Conservation (phyloP, 35 echinoderm and acorn worm species). For the Acanthaster planci region DNA sequence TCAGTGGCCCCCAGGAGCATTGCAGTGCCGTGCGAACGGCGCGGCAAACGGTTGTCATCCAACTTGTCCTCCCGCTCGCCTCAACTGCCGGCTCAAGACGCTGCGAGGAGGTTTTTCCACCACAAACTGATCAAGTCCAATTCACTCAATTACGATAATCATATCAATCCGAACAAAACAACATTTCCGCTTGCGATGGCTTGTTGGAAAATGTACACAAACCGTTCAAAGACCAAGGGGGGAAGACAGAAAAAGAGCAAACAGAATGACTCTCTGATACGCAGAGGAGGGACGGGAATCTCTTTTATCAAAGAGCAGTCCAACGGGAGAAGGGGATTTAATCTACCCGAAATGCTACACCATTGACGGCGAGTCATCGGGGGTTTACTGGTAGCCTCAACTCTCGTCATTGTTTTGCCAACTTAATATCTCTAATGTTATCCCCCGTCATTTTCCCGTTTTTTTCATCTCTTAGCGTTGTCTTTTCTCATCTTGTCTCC, state of each 20-base stretch:
- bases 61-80: constrained; percentile 12
- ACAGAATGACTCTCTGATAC: constrained; percentile 20
- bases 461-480: background rate
- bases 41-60: constrained; percentile 21
- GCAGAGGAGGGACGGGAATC: background rate
- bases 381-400: constrained; percentile 14
- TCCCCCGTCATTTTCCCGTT: constrained; percentile 3
- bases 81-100: background rate
- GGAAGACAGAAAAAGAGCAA: background rate
- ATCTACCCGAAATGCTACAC: constrained; percentile 17
- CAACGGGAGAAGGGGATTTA: background rate
- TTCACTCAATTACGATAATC: constrained; percentile 29
- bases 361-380: constrained; percentile 8
- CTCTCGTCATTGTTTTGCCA: constrained; percentile 24
- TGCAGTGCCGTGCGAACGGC: background rate
- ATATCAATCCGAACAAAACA: constrained; percentile 22
- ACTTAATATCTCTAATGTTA: constrained; percentile 26
- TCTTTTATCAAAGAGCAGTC: background rate
- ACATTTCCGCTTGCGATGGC: background rate
- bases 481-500: constrained; percentile 2
- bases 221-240: background rate
- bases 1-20: constrained; percentile 5
- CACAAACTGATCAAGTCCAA: constrained; percentile 15
- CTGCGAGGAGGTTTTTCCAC: background rate
- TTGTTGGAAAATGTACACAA: background rate